phyloP scores from a whole-genome alignment of 1,140 invertebrate species.

The Trichonephila clavata region DNA sequence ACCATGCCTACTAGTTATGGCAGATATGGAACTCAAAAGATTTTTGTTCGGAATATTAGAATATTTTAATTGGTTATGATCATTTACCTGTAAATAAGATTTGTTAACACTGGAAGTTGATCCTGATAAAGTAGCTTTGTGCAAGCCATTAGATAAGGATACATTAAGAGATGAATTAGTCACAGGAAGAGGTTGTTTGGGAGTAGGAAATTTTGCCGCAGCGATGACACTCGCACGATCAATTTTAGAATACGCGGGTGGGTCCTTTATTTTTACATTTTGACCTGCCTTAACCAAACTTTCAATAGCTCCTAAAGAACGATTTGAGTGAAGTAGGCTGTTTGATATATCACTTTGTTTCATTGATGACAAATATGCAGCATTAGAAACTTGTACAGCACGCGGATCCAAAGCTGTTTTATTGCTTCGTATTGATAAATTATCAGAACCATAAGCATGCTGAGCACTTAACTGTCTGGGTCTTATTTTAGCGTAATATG shows the following conservation, averaged over 20 bases:
- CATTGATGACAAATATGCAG: slow-evolving; percentile 42
- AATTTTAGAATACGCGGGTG: slow-evolving; percentile 83
- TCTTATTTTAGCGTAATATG: slow-evolving; percentile 69
- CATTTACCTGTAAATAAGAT: slow-evolving; percentile 37
- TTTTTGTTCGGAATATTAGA: slow-evolving; percentile 68
- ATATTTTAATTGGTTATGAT: slow-evolving; percentile 60
- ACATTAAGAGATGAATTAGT: slow-evolving; percentile 4
- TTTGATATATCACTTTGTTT: slow-evolving; percentile 76
- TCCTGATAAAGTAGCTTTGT: slow-evolving; percentile 48
- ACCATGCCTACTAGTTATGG: slow-evolving; percentile 51
- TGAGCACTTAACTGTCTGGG: slow-evolving; percentile 33
- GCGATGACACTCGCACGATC: slow-evolving; percentile 86
- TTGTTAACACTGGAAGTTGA: slow-evolving; percentile 43
- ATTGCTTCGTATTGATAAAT: neutral
- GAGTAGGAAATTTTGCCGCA: slow-evolving; percentile 88
- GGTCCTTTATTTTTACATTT: slow-evolving; percentile 74
- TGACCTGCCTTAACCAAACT: slow-evolving; percentile 82
- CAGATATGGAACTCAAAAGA: slow-evolving; percentile 44
- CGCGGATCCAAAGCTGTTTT: slow-evolving; percentile 31
- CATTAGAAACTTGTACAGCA: slow-evolving; percentile 34
- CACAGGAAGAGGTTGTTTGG: slow-evolving; percentile 84
- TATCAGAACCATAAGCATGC: slow-evolving; percentile 32
- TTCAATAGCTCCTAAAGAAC: slow-evolving; percentile 83
- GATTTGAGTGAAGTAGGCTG: slow-evolving; percentile 73
- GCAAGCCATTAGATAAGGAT: slow-evolving; percentile 52